A percentile compares a stretch with the other conserved stretches of the same genome.
Conservation (phyloP, 2,888 invertebrate species). For the Prionchulus punctatus region DNA sequence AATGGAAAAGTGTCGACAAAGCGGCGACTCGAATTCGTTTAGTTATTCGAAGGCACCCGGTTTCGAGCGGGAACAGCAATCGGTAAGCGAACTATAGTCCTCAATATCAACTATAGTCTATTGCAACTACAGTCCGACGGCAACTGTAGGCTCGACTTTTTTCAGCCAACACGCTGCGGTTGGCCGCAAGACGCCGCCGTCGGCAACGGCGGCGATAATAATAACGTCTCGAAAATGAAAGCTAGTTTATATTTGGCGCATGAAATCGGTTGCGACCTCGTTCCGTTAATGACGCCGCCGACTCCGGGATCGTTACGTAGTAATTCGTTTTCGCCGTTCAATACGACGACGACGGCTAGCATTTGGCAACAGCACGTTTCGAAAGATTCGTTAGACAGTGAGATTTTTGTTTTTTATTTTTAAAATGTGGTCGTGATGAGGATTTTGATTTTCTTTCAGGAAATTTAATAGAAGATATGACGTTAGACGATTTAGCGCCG, state of each 20-base stretch:
- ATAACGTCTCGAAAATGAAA: not conserved
- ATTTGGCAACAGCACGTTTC: not conserved
- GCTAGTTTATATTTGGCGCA: not conserved
- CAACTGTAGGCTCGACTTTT: not conserved
- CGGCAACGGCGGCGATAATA: not conserved
- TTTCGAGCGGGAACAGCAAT: slow-evolving; percentile 20
- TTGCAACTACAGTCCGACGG: no score
- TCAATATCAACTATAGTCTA: no score
- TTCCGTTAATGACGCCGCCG: not conserved
- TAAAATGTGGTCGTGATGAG: not conserved
- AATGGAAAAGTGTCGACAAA: not conserved
- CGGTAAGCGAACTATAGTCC: slow-evolving; percentile 12
- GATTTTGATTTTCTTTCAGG: not conserved
- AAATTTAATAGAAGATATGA: not conserved
- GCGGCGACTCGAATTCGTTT: not conserved
- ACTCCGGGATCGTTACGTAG: not conserved
- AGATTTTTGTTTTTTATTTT: not conserved
- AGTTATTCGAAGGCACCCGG: slow-evolving; percentile 13
- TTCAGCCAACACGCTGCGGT: not conserved
- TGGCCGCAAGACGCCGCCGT: not conserved
- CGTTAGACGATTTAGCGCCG: not conserved
- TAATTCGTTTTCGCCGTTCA: slow-evolving; percentile 3
- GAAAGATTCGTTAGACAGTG: not conserved
- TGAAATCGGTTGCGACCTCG: slow-evolving; percentile 5
- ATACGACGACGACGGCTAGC: not conserved